Percentiles rank a stretch among this genome's conserved stretches.
Conservation (phyloP, 2,113 vertebrate species). For the Otocyon megalotis region DNA sequence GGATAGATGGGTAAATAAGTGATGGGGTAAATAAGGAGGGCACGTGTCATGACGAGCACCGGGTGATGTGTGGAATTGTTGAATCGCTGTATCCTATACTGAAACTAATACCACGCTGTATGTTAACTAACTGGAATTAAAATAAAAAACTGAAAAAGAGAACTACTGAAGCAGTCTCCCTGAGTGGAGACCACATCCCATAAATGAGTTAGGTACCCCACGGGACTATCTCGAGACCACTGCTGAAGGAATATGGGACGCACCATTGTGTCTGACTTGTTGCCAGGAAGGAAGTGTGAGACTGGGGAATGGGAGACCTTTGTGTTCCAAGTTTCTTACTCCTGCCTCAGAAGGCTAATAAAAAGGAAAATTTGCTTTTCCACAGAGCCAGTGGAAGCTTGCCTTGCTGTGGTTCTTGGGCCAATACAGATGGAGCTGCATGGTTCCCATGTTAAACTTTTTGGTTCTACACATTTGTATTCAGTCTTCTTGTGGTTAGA, state of each 20-base stretch:
- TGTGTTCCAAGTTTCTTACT: constrained; percentile 1
- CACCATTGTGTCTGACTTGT: background rate
- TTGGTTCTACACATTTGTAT: background rate
- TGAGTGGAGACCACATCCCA: background rate
- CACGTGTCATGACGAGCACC: background rate
- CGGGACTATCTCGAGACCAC: background rate
- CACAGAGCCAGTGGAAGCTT: background rate
- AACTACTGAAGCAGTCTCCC: background rate
- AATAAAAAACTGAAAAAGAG: background rate
- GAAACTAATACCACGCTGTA: background rate
- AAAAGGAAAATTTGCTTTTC: background rate
- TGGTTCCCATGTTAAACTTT: background rate
- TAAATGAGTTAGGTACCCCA: background rate
- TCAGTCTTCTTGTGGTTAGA: constrained; percentile 25
- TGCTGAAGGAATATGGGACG: background rate
- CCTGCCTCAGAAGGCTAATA: background rate
- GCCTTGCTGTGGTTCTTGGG: background rate
- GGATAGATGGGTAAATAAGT: background rate
- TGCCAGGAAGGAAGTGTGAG: constrained; percentile 30
- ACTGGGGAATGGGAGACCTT: background rate
- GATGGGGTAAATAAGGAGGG: background rate
- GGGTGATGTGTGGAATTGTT: background rate
- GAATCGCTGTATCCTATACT: background rate
- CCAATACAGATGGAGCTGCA: accelerated
- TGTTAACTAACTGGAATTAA: background rate